Base-by-base conservation (phyloP, 2,888 invertebrate genomes). In the Aromia moschata region DNA sequence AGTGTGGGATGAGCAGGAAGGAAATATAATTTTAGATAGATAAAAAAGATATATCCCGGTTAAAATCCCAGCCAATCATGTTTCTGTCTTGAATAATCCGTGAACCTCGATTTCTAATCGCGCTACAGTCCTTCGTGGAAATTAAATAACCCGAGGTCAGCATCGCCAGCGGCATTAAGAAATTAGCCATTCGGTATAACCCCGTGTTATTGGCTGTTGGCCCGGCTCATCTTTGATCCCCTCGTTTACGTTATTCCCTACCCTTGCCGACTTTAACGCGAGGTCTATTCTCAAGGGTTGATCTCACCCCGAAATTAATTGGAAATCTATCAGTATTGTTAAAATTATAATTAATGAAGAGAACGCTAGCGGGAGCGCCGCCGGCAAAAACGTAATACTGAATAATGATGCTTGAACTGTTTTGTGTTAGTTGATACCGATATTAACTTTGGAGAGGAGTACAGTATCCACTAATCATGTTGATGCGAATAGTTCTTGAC, bases 281-380 rank as follows among this genome's bases (percentile, higher is more conserved):
- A 2, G 20, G 37, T n/a, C 11, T 37, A 49, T 36, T 49, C 14
- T 37, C 15, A 3, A 20, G 16, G 4, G 40, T 15, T 38, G 14
- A 9, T 25, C 31, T 33, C 10, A 16, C 4, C n/a, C 15, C 14
- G 11, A 51, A 30, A n/a, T 51, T 38, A 30, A 51, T 40, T 40
- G 51, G 30, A 16, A 40, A 51, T 31, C 25, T 51, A 37, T 38
- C 37, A 20, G 37, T 45, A 15, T 18, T n/a, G 49, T 18, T 15
- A 20, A 20, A 18, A 25, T 37, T 25, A 37, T 17, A 49, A 38
- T 49, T 49, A n/a, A 38, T 20, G 25, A 47, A 10, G 16, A n/a
- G 7, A n/a, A 3, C 5, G 33, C 3, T 33, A 33, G 10, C 12
- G 36, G 11, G 16, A 18, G 15, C 9, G 5, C n/a, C 18, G 18